Evolutionary conservation across 2,113 vertebrate genomes (phyloP).

Genomic region (Anser cygnoides): DNA sequence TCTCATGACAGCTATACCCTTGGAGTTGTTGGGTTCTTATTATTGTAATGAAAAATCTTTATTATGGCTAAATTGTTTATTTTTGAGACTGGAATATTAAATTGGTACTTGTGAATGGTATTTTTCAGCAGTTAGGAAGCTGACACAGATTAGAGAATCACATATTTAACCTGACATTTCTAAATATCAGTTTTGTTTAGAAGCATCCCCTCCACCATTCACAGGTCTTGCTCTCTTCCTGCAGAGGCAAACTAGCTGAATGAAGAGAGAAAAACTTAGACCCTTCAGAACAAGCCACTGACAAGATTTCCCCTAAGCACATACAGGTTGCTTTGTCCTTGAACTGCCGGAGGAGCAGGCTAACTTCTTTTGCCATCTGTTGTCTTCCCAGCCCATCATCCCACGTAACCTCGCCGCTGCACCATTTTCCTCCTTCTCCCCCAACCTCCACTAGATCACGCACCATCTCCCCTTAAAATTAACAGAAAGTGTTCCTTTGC

Average conservation of each 20-base stretch:
- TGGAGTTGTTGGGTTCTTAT: slow-evolving; percentile 63
- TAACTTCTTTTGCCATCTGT: neutral
- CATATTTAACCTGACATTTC: slow-evolving; percentile 39
- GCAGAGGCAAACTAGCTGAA: neutral
- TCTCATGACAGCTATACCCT: slow-evolving; percentile 66
- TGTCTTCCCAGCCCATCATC: neutral
- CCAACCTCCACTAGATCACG: neutral
- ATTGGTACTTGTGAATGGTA: slow-evolving; percentile 12
- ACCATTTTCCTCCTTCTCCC: neutral
- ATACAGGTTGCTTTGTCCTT: neutral
- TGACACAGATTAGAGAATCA: slow-evolving; percentile 26
- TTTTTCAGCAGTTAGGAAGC: slow-evolving; percentile 11
- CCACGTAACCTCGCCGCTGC: neutral
- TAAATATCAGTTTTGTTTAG: slow-evolving; percentile 21
- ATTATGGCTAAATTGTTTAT: slow-evolving; percentile 64
- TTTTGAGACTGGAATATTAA: slow-evolving; percentile 53
- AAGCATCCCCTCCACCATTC: neutral
- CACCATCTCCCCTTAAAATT: neutral
- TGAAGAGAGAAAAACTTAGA: neutral
- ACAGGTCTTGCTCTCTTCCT: neutral
- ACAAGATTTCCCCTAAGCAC: neutral
- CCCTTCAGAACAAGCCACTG: neutral
- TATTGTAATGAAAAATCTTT: slow-evolving; percentile 70
- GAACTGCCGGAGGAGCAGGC: neutral
- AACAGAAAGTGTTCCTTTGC: neutral